A percentile compares a stretch with the other conserved stretches of the same genome.
These are phyloP conservation scores for Pomphorhynchus laevis DNA, from an alignment of 1,140 invertebrate species.

Conservation along the genomic window DNA sequence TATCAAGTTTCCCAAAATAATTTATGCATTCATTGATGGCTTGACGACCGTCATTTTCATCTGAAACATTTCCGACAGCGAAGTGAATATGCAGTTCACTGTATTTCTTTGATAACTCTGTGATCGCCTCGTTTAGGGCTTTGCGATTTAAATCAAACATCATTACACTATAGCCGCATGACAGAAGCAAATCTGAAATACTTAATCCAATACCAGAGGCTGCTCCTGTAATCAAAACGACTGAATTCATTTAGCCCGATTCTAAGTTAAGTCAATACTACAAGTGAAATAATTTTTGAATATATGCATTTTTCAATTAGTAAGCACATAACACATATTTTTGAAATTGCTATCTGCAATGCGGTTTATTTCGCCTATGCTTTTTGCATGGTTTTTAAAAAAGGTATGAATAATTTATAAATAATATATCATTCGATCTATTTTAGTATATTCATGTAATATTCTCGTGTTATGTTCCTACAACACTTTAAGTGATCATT, in stretches of 20 bases:
- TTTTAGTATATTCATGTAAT: too few species aligned
- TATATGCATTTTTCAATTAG: too few species aligned
- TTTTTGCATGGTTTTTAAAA: too few species aligned
- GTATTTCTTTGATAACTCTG: slow-evolving; percentile 22
- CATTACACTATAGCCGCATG: background rate
- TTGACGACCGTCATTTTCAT: slow-evolving; percentile 29
- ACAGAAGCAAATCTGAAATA: background rate
- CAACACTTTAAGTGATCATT: too few species aligned
- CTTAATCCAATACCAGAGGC: background rate
- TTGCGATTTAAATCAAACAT: slow-evolving; percentile 25
- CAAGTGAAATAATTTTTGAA: too few species aligned
- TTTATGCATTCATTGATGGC: background rate
- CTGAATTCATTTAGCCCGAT: slow-evolving; percentile 18
- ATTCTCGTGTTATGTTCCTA: too few species aligned
- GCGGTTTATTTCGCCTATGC: too few species aligned
- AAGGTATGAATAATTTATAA: too few species aligned
- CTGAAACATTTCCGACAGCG: background rate
- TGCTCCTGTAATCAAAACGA: background rate
- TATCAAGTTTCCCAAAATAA: slow-evolving; percentile 47
- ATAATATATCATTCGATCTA: too few species aligned
- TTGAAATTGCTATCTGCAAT: too few species aligned
- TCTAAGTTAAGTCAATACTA: too few species aligned
- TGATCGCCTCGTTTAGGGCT: slow-evolving; percentile 34
- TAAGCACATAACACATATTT: too few species aligned
- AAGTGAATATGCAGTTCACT: background rate